These are phyloP conservation scores for Lophius americanus DNA, from an alignment of 2,797 vertebrate genomes.

Conservation along the genomic window DNA sequence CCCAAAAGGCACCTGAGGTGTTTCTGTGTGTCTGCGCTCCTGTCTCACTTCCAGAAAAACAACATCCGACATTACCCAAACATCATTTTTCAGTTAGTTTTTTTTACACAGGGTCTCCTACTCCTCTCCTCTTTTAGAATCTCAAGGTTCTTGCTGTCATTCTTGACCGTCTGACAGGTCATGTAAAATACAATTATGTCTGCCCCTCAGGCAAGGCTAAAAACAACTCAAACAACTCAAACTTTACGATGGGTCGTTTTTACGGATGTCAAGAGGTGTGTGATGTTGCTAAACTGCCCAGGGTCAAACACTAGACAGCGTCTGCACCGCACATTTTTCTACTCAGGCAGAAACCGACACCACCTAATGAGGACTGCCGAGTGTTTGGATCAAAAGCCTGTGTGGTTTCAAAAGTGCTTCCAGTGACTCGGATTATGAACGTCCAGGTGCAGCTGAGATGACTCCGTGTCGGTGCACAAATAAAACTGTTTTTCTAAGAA, in stretches of 20 bases:
- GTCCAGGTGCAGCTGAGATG: slow-evolving; percentile 59
- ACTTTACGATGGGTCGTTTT: slow-evolving; percentile 12
- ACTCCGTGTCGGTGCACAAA: slow-evolving; percentile 45
- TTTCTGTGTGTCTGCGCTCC: not conserved
- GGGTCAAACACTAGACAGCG: slow-evolving; percentile 5
- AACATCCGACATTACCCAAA: slow-evolving; percentile 2
- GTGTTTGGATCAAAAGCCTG: slow-evolving; percentile 45
- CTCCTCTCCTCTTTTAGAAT: slow-evolving; percentile 7
- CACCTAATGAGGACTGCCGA: slow-evolving; percentile 19
- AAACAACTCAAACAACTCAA: no score
- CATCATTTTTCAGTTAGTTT: slow-evolving; percentile 2
- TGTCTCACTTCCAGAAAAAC: slow-evolving; percentile 22
- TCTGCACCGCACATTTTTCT: slow-evolving; percentile 4
- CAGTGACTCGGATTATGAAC: slow-evolving; percentile 60
- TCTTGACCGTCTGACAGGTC: not conserved
- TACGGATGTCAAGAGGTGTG: not conserved
- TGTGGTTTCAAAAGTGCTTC: slow-evolving; percentile 61
- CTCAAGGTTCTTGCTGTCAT: not conserved
- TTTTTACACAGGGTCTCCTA: slow-evolving; percentile 7
- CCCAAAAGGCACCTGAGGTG: not conserved
- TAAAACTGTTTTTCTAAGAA: slow-evolving; percentile 35
- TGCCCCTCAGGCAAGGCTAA: not conserved
- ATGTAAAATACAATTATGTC: not conserved
- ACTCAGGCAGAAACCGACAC: slow-evolving; percentile 8
- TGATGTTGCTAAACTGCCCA: slow-evolving; percentile 8